Evolutionary conservation across 2,797 vertebrate genomes (phyloP).

Genomic region (Carcharodon carcharias): DNA sequence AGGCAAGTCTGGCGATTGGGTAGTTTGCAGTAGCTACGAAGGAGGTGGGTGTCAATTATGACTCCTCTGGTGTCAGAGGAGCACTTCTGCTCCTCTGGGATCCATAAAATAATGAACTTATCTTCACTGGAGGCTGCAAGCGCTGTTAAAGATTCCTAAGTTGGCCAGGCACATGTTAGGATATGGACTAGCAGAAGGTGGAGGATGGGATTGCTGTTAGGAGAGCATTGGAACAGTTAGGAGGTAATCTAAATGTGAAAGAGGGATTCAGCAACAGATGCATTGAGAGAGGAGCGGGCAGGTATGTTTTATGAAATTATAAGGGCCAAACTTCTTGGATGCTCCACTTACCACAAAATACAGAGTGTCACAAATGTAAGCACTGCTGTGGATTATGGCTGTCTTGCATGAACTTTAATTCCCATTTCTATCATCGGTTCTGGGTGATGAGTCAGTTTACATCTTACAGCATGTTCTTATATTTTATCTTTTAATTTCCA

Average conservation of each 20-base stretch:
- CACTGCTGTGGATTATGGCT: neutral
- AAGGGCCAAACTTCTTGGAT: neutral
- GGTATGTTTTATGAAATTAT: neutral
- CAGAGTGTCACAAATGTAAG: neutral
- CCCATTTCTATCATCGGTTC: neutral
- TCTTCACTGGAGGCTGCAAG: neutral
- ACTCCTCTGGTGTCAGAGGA: neutral
- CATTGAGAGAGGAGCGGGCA: neutral
- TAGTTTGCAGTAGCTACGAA: neutral
- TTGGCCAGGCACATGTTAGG: neutral
- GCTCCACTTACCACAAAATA: neutral
- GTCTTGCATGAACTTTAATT: neutral
- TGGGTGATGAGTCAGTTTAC: neutral
- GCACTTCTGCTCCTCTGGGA: neutral
- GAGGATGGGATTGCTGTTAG: neutral
- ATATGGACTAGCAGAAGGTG: neutral
- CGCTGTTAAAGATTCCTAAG: neutral
- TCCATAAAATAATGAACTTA: neutral
- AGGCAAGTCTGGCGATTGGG: neutral
- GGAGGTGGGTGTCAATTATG: neutral
- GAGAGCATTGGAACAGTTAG: neutral
- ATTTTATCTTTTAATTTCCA: conserved; percentile 7
- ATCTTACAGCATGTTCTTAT: neutral
- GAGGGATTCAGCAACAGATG: no score
- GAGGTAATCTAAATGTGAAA: neutral